A percentile compares a stretch with the other conserved stretches of the same genome.
These are phyloP conservation scores for Ginglymostoma cirratum DNA, from an alignment of 2,113 vertebrate species.

Conservation along the genomic window DNA sequence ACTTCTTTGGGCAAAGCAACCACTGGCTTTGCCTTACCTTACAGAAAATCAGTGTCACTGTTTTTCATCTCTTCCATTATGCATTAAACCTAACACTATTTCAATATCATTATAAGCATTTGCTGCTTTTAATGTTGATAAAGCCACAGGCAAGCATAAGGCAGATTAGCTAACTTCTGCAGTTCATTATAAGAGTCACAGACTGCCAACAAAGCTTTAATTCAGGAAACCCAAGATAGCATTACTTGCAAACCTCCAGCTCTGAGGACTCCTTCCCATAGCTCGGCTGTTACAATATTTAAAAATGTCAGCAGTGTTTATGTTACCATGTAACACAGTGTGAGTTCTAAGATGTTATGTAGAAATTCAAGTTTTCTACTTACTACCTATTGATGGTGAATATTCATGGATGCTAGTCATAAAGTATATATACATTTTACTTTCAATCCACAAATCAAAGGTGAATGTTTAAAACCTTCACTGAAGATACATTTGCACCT, in stretches of 20 bases:
- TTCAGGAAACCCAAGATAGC: neutral
- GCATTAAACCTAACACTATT: neutral
- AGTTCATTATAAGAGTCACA: neutral
- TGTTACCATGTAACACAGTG: neutral
- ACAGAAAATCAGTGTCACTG: neutral
- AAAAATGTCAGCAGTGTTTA: neutral
- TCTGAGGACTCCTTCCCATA: neutral
- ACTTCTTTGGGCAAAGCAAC: neutral
- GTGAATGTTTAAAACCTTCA: neutral
- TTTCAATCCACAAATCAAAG: neutral
- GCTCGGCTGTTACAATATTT: neutral
- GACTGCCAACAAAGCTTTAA: neutral
- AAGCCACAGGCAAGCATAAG: neutral
- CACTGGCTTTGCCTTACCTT: neutral
- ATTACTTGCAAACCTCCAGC: neutral
- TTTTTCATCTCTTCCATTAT: neutral
- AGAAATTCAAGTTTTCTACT: neutral
- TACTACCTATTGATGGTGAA: neutral
- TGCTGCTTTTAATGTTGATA: neutral
- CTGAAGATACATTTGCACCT: neutral
- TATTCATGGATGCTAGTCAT: too few species aligned
- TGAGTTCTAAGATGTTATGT: neutral
- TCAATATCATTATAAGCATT: neutral
- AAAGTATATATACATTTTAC: neutral
- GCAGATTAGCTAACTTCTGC: neutral